Evolutionary conservation across 2,113 vertebrate species (phyloP), one percentile per base, ranked within the genome.

Genomic region (Athene noctua): DNA sequence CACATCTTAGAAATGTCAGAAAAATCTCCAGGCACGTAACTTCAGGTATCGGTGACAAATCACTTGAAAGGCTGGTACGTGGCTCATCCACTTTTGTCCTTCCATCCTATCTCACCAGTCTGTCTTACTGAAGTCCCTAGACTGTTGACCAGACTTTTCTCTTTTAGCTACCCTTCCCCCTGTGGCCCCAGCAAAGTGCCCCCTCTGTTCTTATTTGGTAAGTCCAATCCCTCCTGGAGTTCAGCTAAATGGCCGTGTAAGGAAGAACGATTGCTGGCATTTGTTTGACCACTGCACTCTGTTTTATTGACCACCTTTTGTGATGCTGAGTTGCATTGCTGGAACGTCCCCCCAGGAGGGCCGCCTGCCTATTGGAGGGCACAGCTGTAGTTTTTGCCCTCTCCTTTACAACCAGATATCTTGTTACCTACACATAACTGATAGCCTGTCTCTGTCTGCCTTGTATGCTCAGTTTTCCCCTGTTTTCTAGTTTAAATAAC

Each of bases 251-350:
- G 83, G 52, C 61, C 52, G 40, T 5, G 78, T 63, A 13, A 90
- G 87, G 79, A 90, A 46, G 54, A 86, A 70, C 4, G 9, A 74
- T 75, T 63, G 80, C 80, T 92, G 78, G 57, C 58, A 12, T 90
- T 80, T 61, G 73, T 87, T 75, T 94, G 73, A 54, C 73, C 61
- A 8, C 66, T 82, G 52, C 34, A 6, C 55, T 84, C 77, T 87
- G 54, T 34, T 96, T 88, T 66, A 65, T 51, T 79, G 80, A 38
- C 36, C 78, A 26, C 59, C 54, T 90, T 91, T 87, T 85, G 84
- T 87, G 93, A 85, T 61, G 78, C 84, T 78, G 57, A 84, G 32
- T 4, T 52, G 51, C 75, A 19, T 25, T 72, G 78, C 91, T 92
- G 90, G 54, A 52, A 16, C 40, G 2, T 75, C 32, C 21, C 74